Conservation (phyloP, 2,797 vertebrate genomes). For the Oreochromis mossambicus region DNA sequence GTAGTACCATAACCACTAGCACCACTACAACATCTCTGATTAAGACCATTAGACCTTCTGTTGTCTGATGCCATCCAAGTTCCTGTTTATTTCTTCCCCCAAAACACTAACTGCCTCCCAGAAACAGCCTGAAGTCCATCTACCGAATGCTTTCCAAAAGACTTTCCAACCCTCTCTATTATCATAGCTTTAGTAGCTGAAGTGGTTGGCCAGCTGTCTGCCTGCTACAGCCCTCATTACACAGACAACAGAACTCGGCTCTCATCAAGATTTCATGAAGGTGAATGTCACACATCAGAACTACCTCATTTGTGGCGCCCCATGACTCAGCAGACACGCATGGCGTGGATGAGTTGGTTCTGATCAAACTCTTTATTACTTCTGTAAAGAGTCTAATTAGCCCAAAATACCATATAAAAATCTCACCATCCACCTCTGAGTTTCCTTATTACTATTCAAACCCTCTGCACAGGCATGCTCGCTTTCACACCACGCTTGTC, state of each 20-base stretch:
- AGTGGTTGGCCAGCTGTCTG: conserved; percentile 63
- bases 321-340: conserved; percentile 48
- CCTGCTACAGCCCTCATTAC: conserved; percentile 60
- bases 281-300: conserved; percentile 72
- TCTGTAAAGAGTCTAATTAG: conserved; percentile 9
- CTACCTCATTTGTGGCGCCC: conserved; percentile 33
- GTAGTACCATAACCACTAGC: conserved; percentile 49
- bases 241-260: conserved; percentile 58
- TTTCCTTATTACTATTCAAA: not conserved
- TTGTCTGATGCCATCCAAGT: conserved; percentile 60
- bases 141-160: conserved; percentile 46
- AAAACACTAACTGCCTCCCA: conserved; percentile 55
- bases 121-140: conserved; percentile 61
- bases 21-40: conserved; percentile 59
- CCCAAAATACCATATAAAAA: conserved; percentile 5
- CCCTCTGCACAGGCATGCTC: not conserved
- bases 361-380: conserved; percentile 29
- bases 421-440: not conserved
- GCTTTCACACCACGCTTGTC: not conserved
- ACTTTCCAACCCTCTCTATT: conserved; percentile 48
- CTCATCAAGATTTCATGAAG: conserved; percentile 73
- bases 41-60: conserved; percentile 71
- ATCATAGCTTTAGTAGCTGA: conserved; percentile 50
- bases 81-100: conserved; percentile 57
- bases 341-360: conserved; percentile 5